phyloP scores from a whole-genome alignment of 2,797 vertebrate species.

The Ctenosaura bakeri region DNA sequence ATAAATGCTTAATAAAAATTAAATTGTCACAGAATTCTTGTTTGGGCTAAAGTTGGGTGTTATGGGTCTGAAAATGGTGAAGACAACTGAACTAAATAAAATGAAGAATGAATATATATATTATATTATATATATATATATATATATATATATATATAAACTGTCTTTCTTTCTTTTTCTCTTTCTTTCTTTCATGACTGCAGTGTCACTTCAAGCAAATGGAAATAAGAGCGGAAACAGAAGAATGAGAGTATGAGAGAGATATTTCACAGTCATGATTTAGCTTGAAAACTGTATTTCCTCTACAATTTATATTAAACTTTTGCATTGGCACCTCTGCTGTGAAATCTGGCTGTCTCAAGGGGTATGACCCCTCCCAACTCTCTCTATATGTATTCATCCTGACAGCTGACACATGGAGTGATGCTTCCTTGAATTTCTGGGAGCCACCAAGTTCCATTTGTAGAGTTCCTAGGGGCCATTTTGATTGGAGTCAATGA shows the following conservation, averaged over 20 bases:
- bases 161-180: too few species aligned
- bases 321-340: constrained; percentile 51
- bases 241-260: neutral
- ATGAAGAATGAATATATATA: too few species aligned
- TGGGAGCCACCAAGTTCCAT: constrained; percentile 46
- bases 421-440: constrained; percentile 63
- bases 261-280: constrained; percentile 51
- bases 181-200: neutral
- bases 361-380: constrained; percentile 38
- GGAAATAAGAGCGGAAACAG: neutral
- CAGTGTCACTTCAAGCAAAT: neutral
- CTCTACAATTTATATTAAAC: constrained; percentile 55
- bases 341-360: constrained; percentile 72
- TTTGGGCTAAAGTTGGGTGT: neutral
- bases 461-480: constrained; percentile 29
- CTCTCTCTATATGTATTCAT: constrained; percentile 57
- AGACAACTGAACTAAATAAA: too few species aligned
- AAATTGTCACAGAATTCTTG: neutral
- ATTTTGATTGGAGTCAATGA: constrained; percentile 24
- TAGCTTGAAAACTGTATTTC: constrained; percentile 66
- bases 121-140: too few species aligned
- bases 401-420: constrained; percentile 69
- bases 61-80: neutral
- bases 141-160: too few species aligned
- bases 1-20: neutral